Conservation (phyloP, 2,113 vertebrate species). For the Lathamus discolor region DNA sequence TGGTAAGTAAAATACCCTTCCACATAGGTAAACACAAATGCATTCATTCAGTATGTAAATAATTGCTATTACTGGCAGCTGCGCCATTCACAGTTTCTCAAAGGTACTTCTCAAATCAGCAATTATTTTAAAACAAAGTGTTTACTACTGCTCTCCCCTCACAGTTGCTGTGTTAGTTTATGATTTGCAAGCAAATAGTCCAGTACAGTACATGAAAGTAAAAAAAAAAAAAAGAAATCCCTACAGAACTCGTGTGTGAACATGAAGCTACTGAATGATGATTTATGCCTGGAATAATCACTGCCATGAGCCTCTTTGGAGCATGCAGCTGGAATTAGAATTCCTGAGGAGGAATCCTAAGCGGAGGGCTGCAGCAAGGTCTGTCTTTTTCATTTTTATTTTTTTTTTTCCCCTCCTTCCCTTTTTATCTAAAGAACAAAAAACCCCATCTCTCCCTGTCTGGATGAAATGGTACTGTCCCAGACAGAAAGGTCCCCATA, state of each 20-base stretch:
- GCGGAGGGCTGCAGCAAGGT: background rate
- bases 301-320: background rate
- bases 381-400: background rate
- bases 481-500: constrained; percentile 72
- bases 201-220: background rate
- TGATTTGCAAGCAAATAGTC: background rate
- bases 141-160: background rate
- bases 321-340: constrained; percentile 59
- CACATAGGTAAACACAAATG: background rate
- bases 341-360: constrained; percentile 1
- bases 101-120: background rate
- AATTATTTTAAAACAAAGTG: background rate
- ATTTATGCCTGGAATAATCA: background rate
- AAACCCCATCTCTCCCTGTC: constrained; percentile 71
- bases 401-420: background rate
- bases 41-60: background rate
- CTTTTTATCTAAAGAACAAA: background rate
- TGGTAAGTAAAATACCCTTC: background rate
- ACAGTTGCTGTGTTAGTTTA: background rate
- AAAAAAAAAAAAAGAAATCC: background rate
- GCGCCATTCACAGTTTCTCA: background rate
- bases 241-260: background rate
- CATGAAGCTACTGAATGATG: background rate
- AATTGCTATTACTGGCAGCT: background rate
- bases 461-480: constrained; percentile 75